Base-by-base conservation (phyloP, 2,888 invertebrate genomes). In the Halictus ligatus region DNA sequence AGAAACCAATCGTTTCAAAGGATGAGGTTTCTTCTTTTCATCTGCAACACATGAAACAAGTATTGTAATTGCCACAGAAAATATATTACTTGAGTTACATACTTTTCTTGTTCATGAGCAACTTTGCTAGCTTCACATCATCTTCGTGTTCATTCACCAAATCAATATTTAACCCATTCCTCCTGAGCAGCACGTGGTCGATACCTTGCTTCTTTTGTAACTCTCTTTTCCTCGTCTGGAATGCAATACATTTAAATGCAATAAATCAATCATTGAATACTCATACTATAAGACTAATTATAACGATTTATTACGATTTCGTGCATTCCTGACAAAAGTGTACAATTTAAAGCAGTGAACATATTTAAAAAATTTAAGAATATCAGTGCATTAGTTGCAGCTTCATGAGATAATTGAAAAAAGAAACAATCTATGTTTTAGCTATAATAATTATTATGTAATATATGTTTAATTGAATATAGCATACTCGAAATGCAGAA, bases 101-200 rank as follows among this genome's bases (percentile, higher is more conserved):
- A 95, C 97, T 96, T 93, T 95, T 96, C 21, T 96, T 96, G 6
- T 98, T 95, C 81, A 97, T 96, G 88, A 98, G 96, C 7, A 99
- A 95, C 0, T 97, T 96, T 0, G 99, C 99, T 95, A 98, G 96
- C 93, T 97, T 97, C 78, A 96, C 96, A 93, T 99, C 99, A 84
- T 98, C 98, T 78, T 97, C 97, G 35, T 96, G 96, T 95, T 99
- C 99, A 1, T 97, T 97, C 0, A 99, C 95, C 7, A 99, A 96
- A 13, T 96, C 95, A 69, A 99, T 98, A 92, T 97, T 97, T 35
- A 99, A 95, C 25, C 98, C 98, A 48, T 97, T 97, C 94, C 97
- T 98, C 71, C 97, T 96, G 72, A 98, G 95, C 13, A 99, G 95
- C 18, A 96, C 96, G 78, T 97, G 96, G 92, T 99, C 98, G 75